These are phyloP conservation scores for Fragum whitleyi DNA, from an alignment of 2,888 invertebrate genomes.

Conservation along the genomic window DNA sequence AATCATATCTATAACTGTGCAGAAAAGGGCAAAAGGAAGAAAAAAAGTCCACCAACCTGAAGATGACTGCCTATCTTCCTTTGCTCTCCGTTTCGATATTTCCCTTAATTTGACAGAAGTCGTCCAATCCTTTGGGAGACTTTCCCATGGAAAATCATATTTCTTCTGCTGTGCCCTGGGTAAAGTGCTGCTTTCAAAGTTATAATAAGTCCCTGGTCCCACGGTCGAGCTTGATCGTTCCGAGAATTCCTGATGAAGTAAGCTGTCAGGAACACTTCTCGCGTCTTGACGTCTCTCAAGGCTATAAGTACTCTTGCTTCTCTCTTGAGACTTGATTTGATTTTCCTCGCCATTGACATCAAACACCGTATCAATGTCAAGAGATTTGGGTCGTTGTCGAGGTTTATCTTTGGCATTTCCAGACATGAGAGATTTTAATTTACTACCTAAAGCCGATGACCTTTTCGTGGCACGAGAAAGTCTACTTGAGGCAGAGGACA, in stretches of 20 bases:
- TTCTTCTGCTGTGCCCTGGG: constrained; percentile 77
- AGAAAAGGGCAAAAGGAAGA: too few relatives aligned
- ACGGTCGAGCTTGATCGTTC: constrained; percentile 60
- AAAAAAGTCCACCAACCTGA: constrained; percentile 74
- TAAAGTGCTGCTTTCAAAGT: constrained; percentile 77
- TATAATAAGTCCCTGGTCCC: constrained; percentile 79
- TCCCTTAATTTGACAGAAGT: constrained; percentile 80
- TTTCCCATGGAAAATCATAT: constrained; percentile 81
- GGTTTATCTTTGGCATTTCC: constrained; percentile 63
- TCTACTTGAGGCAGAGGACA: constrained; percentile 68
- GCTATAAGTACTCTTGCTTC: constrained; percentile 63
- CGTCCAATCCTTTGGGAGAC: constrained; percentile 81
- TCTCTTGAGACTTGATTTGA: constrained; percentile 68
- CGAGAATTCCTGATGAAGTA: constrained; percentile 51
- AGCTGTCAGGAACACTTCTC: constrained; percentile 74
- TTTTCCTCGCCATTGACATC: constrained; percentile 32
- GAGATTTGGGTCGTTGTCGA: constrained; percentile 75
- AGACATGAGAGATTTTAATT: constrained; percentile 74
- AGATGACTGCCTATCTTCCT: constrained; percentile 81
- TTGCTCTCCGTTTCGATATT: constrained; percentile 78
- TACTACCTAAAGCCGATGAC: constrained; percentile 77
- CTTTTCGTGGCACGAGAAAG: constrained; percentile 74
- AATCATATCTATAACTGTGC: too few relatives aligned
- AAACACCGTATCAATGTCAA: constrained; percentile 74
- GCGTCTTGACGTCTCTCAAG: constrained; percentile 67